Evolutionary conservation across 2,797 vertebrate genomes (phyloP), one percentile per base, ranked within the genome.

Genomic region (Xiphorhynchus erythropygius): DNA sequence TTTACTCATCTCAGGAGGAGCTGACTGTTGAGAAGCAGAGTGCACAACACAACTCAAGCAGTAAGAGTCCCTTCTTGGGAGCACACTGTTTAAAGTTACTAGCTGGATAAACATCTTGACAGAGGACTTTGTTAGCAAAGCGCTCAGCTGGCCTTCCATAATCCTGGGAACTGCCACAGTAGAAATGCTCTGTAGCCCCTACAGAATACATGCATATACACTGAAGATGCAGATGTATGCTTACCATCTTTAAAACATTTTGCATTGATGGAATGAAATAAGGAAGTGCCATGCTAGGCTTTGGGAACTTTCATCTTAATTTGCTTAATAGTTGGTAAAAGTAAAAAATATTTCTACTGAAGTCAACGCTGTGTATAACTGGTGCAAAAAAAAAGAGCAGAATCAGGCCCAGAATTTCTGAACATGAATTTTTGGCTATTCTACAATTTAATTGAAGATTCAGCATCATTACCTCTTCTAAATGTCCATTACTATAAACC

Each of bases 301-400:
- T 84, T 82, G 70, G 27, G 15, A 63, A 17, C 9, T 49, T 85
- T 53, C 16, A 74, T 89, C 33, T 49, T 69, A 32, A 52, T 69
- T 78, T 63, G 1, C 10, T 46, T 59, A 28, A 33, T 19, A 33
- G 28, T 0, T 69, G 21, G 30, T 55, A 47, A 47, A 87, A 75
- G 4, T 39, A 1, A 88, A 84, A 92, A 55, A 7, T 9, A 47
- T 32, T 62, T 82, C 12, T 49, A 6, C 19, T 42, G 9, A 49
- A 80, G 14, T 62, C 46, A 83, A 19, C 0, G 2, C 6, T 68
- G 10, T 32, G 4, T 69, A 41, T 7, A 85, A 86, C 24, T 91
- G 69, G 44, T 86, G 55, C 30, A 89, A 75, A 91, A 46, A 37
- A 37, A 41, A 87, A 92, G 50, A 90, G 59, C 84, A 93, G 92